Evolutionary conservation across 2,888 invertebrate species (phyloP), one percentile per base, ranked within the genome.

Genomic region (Atherix ibis): DNA sequence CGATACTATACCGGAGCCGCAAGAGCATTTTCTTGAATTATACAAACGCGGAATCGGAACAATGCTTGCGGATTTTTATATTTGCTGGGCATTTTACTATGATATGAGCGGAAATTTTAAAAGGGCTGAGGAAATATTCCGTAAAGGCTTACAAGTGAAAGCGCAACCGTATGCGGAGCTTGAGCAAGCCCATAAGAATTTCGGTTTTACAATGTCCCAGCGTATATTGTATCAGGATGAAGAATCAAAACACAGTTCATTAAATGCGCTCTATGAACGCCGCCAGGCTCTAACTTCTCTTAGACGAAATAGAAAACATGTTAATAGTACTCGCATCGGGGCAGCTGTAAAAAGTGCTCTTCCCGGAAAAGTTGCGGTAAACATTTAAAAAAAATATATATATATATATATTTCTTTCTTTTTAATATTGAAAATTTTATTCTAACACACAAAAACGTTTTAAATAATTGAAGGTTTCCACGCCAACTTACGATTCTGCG

Each of bases 61-160:
- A 18, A 76, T 78, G 61, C 73, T 84, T 42, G 76, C 89, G 1
- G 76, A 79, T 46, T 77, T 91, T 52, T 94, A 91, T 54, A 72
- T 80, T 45, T 80, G 82, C 9, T 92, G 92, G 88, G 84, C 92
- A 0, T 81, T 80, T 52, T 81, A 83, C 48, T 74, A 84, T 48
- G 92, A 92, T 56, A 72, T 76, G 43, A 66, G 69, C 30, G 80
- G 80, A 17, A 85, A 91, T 64, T 76, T 72, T 47, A 80, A 80
- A 51, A 74, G 74, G 50, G 91, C 92, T 0, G 80, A 88, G 56
- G 71, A 76, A 46, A 75, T 92, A 16, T 85, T 81, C 52, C 67
- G 75, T 49, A 62, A 77, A 44, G 94, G 91, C 2, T 66, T 85
- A 27, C 67, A 72, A 30, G 73, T 74, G 33, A 67, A 70, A 22